Percentiles rank a stretch among this genome's conserved stretches.
phyloP scores from a whole-genome alignment of 2,113 vertebrate genomes.

The Phocoena sinus region DNA sequence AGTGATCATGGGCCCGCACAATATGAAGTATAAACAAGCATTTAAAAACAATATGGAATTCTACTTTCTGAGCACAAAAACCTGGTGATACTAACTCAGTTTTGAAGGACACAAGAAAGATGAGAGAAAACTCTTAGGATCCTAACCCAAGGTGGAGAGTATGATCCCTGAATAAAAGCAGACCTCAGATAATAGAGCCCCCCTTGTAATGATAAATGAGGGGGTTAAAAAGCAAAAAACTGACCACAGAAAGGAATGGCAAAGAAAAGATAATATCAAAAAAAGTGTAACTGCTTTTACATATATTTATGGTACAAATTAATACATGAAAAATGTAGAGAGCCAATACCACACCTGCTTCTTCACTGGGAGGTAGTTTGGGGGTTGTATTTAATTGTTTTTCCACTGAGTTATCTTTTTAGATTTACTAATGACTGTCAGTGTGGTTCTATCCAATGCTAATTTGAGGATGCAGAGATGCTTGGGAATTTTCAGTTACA shows the following conservation, averaged over 20 bases:
- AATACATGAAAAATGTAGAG: background rate
- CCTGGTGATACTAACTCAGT: background rate
- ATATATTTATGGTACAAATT: background rate
- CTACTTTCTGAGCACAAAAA: background rate
- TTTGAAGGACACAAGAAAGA: background rate
- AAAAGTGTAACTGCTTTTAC: background rate
- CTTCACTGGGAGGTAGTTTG: background rate
- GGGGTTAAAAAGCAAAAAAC: background rate
- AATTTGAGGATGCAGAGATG: background rate
- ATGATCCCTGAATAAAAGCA: background rate
- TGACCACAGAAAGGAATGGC: background rate
- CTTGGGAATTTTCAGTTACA: background rate
- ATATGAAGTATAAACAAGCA: background rate
- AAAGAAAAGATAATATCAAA: background rate
- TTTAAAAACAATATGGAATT: background rate
- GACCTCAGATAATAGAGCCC: background rate
- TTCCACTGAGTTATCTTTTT: background rate
- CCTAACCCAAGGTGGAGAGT: accelerated
- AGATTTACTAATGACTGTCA: background rate
- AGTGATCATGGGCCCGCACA: background rate
- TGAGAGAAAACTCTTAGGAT: background rate
- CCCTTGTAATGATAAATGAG: background rate
- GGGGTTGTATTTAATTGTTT: background rate
- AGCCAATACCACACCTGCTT: background rate
- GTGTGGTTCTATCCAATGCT: background rate